Evolutionary conservation across 1,140 invertebrate species (phyloP).

Genomic region (Drosophila littoralis): DNA sequence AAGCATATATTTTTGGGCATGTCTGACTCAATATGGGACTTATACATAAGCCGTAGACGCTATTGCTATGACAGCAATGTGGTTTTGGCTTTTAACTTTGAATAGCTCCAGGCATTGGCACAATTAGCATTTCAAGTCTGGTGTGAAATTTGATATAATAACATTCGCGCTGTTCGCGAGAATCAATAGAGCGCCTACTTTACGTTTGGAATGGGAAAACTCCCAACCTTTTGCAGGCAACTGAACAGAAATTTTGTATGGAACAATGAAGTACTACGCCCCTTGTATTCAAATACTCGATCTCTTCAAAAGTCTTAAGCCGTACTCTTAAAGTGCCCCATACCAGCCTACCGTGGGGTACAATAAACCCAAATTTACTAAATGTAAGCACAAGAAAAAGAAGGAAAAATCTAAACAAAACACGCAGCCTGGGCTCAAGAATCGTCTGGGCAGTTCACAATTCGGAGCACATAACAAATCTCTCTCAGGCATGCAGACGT

Average conservation of each 20-base stretch:
- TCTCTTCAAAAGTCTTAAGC: slow-evolving; percentile 8
- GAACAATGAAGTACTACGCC: neutral
- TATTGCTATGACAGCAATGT: slow-evolving; percentile 6
- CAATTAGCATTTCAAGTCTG: neutral
- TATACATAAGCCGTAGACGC: slow-evolving; percentile 26
- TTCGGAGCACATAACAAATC: slow-evolving; percentile 41
- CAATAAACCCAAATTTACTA: slow-evolving; percentile 15
- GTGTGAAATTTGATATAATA: neutral
- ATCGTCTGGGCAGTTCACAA: slow-evolving; percentile 46
- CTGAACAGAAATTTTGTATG: neutral
- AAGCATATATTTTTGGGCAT: slow-evolving; percentile 23
- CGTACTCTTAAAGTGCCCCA: slow-evolving; percentile 21
- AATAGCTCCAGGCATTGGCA: neutral
- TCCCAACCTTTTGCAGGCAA: neutral
- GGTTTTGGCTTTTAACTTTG: slow-evolving; percentile 1
- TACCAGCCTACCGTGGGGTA: neutral
- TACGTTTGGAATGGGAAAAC: neutral
- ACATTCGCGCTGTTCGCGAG: neutral
- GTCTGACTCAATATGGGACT: slow-evolving; percentile 24
- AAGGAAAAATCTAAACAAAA: slow-evolving; percentile 22
- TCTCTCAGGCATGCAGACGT: slow-evolving; percentile 36
- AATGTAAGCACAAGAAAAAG: neutral
- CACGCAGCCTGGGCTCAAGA: slow-evolving; percentile 27
- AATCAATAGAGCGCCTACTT: too few species aligned
- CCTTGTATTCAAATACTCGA: neutral